Evolutionary conservation across 2,888 invertebrate species (phyloP).

Genomic region (Anoplius nigerrimus): DNA sequence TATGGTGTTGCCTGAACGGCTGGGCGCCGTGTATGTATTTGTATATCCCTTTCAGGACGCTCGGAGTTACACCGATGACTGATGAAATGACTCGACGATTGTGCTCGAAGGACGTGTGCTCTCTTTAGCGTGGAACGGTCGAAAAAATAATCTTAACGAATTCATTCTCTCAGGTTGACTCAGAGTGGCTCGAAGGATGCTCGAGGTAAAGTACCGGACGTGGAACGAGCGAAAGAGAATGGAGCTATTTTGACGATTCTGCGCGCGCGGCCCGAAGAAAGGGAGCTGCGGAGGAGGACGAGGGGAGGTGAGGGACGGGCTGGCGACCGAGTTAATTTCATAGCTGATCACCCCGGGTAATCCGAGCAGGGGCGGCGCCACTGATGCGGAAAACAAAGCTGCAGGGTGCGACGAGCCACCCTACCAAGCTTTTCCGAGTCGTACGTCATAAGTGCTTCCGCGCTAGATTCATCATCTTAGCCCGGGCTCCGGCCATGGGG

Average conservation of each 20-base stretch:
- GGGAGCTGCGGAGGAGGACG: neutral
- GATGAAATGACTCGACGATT: neutral
- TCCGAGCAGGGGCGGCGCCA: conserved; percentile 68
- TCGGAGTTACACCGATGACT: neutral
- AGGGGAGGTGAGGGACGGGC: conserved; percentile 24
- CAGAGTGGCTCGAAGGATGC: no score
- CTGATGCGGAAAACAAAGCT: conserved; percentile 74
- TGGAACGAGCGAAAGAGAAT: no score
- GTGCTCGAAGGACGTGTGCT: neutral
- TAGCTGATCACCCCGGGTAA: conserved; percentile 75
- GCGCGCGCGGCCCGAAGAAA: neutral
- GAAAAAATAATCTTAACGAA: neutral
- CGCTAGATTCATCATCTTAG: conserved; percentile 74
- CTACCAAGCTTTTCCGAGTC: conserved; percentile 63
- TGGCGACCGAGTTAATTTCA: conserved; percentile 72
- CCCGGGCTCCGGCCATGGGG: conserved; percentile 58
- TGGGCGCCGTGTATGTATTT: neutral
- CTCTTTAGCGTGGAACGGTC: neutral
- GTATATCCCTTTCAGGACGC: conserved; percentile 2
- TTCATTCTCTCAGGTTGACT: no score
- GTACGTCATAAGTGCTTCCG: conserved; percentile 74
- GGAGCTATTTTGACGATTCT: neutral
- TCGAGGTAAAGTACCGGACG: no score
- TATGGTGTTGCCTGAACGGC: neutral
- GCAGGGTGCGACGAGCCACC: conserved; percentile 63